Percentiles rank a stretch among this genome's conserved stretches.
Evolutionary conservation across 2,797 vertebrate species (phyloP).

Genomic region (Margarornis squamiger): DNA sequence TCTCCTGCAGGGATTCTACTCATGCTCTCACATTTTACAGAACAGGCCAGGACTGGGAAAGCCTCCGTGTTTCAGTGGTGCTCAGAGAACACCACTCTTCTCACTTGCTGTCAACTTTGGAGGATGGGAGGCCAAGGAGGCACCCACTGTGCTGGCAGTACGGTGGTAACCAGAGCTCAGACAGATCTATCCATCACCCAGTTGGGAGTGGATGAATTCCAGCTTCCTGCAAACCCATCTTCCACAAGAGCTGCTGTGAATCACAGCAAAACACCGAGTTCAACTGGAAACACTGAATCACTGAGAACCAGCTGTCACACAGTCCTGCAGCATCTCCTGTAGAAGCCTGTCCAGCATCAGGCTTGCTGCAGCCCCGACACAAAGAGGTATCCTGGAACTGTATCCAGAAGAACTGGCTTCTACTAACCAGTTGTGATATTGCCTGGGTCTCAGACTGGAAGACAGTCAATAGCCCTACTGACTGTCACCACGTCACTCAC

Average conservation of each 20-base stretch:
- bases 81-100: background rate
- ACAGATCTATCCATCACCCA: background rate
- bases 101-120: background rate
- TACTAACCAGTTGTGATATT: background rate
- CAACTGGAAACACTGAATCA: background rate
- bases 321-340: background rate
- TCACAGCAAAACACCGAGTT: background rate
- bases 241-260: background rate
- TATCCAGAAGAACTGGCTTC: background rate
- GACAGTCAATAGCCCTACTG: background rate
- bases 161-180: background rate
- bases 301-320: background rate
- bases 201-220: background rate
- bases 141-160: background rate
- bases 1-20: background rate
- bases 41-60: background rate
- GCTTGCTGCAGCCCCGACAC: background rate
- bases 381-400: background rate
- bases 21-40: background rate
- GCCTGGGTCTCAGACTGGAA: background rate
- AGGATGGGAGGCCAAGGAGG: background rate
- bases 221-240: background rate
- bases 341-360: background rate
- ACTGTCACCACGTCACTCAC: background rate
- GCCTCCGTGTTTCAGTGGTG: rapidly evolving